Conservation (phyloP, 2,888 invertebrate genomes). For the Lepidochitona cinerea region DNA sequence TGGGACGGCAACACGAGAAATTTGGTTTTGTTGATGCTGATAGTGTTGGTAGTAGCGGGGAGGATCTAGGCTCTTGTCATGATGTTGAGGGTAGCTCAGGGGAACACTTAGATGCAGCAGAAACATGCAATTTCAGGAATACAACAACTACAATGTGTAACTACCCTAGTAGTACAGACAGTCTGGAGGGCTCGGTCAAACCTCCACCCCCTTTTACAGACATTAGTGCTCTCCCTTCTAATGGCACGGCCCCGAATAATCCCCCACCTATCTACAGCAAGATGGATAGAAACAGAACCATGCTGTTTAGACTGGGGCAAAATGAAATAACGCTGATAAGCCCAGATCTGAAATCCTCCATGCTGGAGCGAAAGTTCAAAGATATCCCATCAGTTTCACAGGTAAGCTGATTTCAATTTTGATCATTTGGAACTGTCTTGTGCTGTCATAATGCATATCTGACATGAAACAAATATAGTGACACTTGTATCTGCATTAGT, state of each 20-base stretch:
- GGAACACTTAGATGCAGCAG: constrained; percentile 31
- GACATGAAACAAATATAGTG: too few relatives aligned
- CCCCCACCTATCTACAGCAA: neutral
- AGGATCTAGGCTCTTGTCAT: constrained; percentile 38
- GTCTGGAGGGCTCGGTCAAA: neutral
- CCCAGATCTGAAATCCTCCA: constrained; percentile 90
- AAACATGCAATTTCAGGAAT: neutral
- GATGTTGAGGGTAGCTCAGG: constrained; percentile 40
- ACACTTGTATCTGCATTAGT: too few relatives aligned
- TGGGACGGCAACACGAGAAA: constrained; percentile 40
- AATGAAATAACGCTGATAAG: constrained; percentile 91
- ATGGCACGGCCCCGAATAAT: neutral
- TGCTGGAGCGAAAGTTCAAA: constrained; percentile 88
- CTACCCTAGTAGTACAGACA: neutral
- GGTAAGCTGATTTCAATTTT: too few relatives aligned
- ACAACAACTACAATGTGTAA: too few relatives aligned
- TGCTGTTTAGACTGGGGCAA: constrained; percentile 91
- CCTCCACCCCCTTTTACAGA: neutral
- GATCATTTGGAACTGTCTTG: too few relatives aligned
- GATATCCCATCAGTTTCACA: constrained; percentile 91
- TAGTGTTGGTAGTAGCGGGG: constrained; percentile 42
- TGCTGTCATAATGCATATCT: too few relatives aligned
- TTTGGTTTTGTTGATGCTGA: constrained; percentile 26
- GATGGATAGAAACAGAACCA: constrained; percentile 79
- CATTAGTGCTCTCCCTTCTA: neutral